phyloP scores from a whole-genome alignment of 2,888 invertebrate genomes.

The Scelioninae gen. 1 region DNA sequence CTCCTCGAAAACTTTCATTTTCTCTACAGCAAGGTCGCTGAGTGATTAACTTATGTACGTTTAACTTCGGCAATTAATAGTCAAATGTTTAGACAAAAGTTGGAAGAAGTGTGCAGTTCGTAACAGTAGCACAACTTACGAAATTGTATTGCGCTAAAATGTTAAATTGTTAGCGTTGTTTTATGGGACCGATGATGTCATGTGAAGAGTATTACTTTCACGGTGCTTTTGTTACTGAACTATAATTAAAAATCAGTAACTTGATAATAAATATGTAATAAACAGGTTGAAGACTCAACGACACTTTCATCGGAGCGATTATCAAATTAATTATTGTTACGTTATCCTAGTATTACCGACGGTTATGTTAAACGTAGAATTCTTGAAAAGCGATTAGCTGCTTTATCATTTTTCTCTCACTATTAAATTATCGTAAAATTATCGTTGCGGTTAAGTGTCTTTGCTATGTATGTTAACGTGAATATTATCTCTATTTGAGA shows the following conservation, averaged over 20 bases:
- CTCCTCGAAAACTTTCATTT: conserved; percentile 73
- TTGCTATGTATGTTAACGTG: not conserved
- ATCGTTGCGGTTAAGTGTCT: conserved; percentile 18
- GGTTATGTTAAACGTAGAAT: conserved; percentile 28
- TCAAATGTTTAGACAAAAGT: conserved; percentile 12
- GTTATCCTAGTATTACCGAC: conserved; percentile 9
- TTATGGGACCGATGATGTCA: too few species aligned
- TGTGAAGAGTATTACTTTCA: conserved; percentile 15
- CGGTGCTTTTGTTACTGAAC: conserved; percentile 2
- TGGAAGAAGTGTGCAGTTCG: too few species aligned
- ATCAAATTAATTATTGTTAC: conserved; percentile 43
- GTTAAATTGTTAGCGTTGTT: too few species aligned
- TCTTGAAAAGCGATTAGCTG: conserved; percentile 17
- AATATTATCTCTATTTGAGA: conserved; percentile 19
- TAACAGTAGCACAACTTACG: too few species aligned
- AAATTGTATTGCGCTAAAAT: too few species aligned
- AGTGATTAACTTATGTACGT: conserved; percentile 3
- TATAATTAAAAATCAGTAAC: conserved; percentile 13
- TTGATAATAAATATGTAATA: conserved; percentile 17
- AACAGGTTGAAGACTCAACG: not conserved
- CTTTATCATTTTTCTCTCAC: conserved; percentile 32
- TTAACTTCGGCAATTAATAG: conserved; percentile 9
- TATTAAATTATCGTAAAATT: conserved; percentile 44
- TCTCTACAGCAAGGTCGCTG: conserved; percentile 71
- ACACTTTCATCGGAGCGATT: conserved; percentile 23